Evolutionary conservation across 2,797 vertebrate species (phyloP).

Genomic region (Labroides dimidiatus): DNA sequence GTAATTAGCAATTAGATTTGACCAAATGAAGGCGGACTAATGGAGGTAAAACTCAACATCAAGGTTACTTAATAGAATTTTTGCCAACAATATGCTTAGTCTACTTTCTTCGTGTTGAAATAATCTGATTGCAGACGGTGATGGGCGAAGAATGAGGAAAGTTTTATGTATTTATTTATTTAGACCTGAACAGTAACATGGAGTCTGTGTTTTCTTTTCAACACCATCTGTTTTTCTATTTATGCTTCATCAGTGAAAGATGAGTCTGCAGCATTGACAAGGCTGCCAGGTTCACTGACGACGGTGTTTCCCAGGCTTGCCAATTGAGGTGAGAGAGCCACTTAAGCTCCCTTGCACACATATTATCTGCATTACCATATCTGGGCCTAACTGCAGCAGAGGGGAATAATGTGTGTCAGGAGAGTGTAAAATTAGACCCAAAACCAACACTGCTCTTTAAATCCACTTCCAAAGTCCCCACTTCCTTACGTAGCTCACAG

Average conservation of each 20-base stretch:
- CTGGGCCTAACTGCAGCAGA: constrained; percentile 73
- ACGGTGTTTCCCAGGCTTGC: constrained; percentile 42
- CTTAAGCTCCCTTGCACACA: constrained; percentile 61
- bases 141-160: constrained; percentile 20
- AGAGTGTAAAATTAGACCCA: constrained; percentile 80
- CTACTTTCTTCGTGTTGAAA: constrained; percentile 37
- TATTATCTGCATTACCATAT: constrained; percentile 75
- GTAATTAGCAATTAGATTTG: constrained; percentile 71
- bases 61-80: constrained; percentile 58
- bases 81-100: constrained; percentile 57
- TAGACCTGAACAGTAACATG: constrained; percentile 43
- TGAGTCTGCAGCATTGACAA: constrained; percentile 2
- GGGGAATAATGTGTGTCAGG: constrained; percentile 75
- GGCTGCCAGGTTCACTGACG: constrained; percentile 18
- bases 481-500: constrained; percentile 70
- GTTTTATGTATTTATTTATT: constrained; percentile 38
- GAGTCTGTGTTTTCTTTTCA: constrained; percentile 14
- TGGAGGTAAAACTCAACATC: constrained; percentile 43
- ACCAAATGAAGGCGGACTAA: constrained; percentile 65
- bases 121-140: constrained; percentile 51
- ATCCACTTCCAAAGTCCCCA: constrained; percentile 67
- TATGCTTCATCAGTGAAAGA: constrained; percentile 48
- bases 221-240: too few species aligned
- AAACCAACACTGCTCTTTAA: constrained; percentile 74
- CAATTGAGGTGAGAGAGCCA: constrained; percentile 64